phyloP scores from a whole-genome alignment of 2,888 invertebrate species.

The Panorpa germanica region DNA sequence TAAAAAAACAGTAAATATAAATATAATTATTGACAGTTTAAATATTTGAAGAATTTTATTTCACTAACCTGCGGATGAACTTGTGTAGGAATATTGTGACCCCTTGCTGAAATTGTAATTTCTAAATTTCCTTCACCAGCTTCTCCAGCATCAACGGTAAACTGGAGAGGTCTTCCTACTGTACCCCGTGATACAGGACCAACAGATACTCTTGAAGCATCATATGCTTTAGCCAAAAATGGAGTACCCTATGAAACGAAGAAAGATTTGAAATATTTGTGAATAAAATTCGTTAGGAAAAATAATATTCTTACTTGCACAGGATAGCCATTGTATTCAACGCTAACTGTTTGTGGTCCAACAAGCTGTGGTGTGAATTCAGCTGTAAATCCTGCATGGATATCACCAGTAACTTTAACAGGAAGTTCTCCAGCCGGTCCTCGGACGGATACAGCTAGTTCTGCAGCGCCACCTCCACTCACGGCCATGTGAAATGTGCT shows the following conservation, averaged over 20 bases:
- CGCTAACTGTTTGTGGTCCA: conserved; percentile 81
- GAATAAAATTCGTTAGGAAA: not conserved
- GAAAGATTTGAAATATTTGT: not conserved
- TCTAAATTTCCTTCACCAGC: conserved; percentile 96
- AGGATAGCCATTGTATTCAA: conserved; percentile 78
- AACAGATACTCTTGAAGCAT: conserved; percentile 72
- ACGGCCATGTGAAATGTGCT: conserved; percentile 66
- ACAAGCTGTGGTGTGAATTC: conserved; percentile 86
- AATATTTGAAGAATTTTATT: conserved; percentile 15
- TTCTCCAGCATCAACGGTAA: conserved; percentile 88
- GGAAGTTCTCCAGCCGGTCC: conserved; percentile 76
- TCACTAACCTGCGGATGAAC: conserved; percentile 80
- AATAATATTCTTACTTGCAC: conserved; percentile 39
- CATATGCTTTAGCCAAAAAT: conserved; percentile 81
- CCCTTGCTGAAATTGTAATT: conserved; percentile 87
- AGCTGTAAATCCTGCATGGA: conserved; percentile 71
- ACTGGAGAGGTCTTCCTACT: conserved; percentile 85
- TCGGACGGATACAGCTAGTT: conserved; percentile 73
- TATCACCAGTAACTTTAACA: conserved; percentile 75
- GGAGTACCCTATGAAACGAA: conserved; percentile 48
- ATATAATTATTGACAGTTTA: conserved; percentile 6
- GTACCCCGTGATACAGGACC: conserved; percentile 59
- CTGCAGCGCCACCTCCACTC: conserved; percentile 50
- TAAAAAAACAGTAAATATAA: conserved; percentile 15
- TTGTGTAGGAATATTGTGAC: conserved; percentile 87